These are phyloP conservation scores for Anastrepha ludens DNA, from an alignment of 1,140 invertebrate species.

Conservation along the genomic window DNA sequence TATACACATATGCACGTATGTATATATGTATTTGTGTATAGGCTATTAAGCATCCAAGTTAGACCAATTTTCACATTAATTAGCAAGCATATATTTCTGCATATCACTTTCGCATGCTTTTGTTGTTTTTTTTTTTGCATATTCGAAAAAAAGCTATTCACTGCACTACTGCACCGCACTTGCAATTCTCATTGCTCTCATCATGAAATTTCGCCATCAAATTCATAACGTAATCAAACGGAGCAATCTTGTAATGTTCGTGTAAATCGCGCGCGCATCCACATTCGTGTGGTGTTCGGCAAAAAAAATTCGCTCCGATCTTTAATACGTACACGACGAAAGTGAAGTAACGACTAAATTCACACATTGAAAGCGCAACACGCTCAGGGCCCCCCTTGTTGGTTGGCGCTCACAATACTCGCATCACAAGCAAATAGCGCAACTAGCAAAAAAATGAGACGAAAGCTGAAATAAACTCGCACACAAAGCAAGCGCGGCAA, in stretches of 20 bases:
- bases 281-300: not conserved
- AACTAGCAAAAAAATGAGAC: not conserved
- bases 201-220: not conserved
- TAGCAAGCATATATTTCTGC: too few species aligned
- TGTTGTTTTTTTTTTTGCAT: not conserved
- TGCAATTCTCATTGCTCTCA: too few species aligned
- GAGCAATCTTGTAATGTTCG: not conserved
- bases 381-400: not conserved
- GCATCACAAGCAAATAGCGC: not conserved
- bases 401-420: not conserved
- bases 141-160: not conserved
- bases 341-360: conserved; percentile 53
- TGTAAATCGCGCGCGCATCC: not conserved
- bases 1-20: not conserved
- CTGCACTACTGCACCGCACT: too few species aligned
- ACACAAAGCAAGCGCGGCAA: not conserved
- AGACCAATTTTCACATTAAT: too few species aligned
- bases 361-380: not conserved
- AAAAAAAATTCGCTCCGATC: not conserved
- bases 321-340: conserved; percentile 15
- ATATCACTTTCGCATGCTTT: not conserved
- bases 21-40: too few species aligned
- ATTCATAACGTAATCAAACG: too few species aligned
- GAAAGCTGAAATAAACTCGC: conserved; percentile 11
- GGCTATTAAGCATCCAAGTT: too few species aligned